Evolutionary conservation across 2,113 vertebrate species (phyloP).

Genomic region (Limnothrissa miodon): DNA sequence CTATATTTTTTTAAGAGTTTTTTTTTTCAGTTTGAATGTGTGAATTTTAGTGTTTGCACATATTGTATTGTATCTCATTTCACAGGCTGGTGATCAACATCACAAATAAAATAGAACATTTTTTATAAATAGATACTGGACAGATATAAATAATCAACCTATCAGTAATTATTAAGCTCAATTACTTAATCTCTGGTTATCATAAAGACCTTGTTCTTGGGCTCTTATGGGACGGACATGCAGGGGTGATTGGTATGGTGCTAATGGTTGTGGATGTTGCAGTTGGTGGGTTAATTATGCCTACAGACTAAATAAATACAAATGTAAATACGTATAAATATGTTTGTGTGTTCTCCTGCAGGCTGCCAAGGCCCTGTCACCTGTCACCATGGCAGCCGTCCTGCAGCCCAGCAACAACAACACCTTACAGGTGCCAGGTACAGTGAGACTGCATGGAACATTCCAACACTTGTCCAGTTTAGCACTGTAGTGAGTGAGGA

Average conservation of each 20-base stretch:
- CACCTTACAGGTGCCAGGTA: constrained; percentile 64
- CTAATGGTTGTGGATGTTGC: background rate
- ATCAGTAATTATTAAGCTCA: background rate
- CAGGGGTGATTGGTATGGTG: background rate
- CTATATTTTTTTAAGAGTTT: background rate
- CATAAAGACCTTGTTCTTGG: background rate
- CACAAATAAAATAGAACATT: no score
- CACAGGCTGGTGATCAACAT: no score
- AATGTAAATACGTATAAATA: background rate
- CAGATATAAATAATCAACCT: background rate
- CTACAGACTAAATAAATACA: background rate
- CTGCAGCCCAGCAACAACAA: constrained; percentile 59
- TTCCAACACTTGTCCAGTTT: constrained; percentile 5
- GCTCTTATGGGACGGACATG: background rate
- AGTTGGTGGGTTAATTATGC: background rate
- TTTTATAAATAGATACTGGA: background rate
- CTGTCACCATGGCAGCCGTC: constrained; percentile 67
- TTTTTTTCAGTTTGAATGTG: background rate
- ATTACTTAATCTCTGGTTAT: background rate
- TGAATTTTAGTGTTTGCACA: background rate
- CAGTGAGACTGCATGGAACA: constrained; percentile 53
- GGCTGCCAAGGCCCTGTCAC: constrained; percentile 54
- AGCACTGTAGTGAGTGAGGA: background rate
- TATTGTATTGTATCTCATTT: background rate
- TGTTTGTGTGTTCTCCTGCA: constrained; percentile 26